Conservation (phyloP, 2,113 vertebrate genomes). For the Pygoscelis adeliae region DNA sequence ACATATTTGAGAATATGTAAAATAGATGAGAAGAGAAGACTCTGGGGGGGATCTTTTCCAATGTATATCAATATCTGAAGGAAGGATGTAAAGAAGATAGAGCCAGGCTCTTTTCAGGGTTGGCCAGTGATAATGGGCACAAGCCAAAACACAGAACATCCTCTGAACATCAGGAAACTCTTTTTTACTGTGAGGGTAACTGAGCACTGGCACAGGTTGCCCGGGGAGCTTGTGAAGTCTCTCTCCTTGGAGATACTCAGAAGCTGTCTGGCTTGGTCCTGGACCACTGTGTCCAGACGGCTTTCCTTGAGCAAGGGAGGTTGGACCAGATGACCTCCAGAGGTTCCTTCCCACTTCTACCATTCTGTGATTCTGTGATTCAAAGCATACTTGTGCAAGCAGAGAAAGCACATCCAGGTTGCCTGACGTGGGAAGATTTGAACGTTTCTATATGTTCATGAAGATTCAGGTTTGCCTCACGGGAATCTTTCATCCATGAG, state of each 20-base stretch:
- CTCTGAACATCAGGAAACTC: neutral
- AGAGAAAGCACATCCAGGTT: neutral
- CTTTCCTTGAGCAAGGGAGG: neutral
- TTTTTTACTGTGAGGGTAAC: neutral
- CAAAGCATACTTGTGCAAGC: neutral
- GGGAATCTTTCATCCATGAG: neutral
- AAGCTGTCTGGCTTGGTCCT: neutral
- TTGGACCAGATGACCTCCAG: neutral
- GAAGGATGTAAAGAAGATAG: neutral
- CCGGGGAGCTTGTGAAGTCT: neutral
- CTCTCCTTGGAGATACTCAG: neutral
- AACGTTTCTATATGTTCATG: neutral
- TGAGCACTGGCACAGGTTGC: neutral
- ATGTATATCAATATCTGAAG: neutral
- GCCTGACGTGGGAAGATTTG: fast-evolving
- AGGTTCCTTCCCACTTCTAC: neutral
- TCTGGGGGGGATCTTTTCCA: neutral
- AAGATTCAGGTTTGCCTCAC: neutral
- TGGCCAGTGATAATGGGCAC: neutral
- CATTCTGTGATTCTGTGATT: neutral
- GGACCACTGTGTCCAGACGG: neutral
- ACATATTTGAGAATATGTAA: neutral
- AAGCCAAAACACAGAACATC: too few relatives aligned
- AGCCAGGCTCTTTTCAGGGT: neutral
- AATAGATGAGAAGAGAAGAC: neutral